Evolutionary conservation across 2,113 vertebrate species (phyloP).

Genomic region (Kobus ellipsiprymnus): DNA sequence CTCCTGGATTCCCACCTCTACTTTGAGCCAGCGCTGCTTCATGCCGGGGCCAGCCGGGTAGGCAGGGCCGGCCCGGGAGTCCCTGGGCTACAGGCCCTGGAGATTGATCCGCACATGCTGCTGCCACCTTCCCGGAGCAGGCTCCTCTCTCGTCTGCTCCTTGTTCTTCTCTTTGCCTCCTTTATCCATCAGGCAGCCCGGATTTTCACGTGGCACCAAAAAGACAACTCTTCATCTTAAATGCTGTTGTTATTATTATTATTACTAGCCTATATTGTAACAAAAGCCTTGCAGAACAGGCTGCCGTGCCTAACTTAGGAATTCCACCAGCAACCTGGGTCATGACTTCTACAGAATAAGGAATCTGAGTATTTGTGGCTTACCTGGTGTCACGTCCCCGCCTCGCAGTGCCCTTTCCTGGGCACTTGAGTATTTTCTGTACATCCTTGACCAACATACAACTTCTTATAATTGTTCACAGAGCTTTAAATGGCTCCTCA

Average conservation of each 20-base stretch:
- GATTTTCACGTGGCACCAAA: background rate
- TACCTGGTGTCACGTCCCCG: background rate
- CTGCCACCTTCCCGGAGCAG: background rate
- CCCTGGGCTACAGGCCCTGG: background rate
- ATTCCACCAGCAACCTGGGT: background rate
- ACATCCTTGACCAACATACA: background rate
- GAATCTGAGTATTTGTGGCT: background rate
- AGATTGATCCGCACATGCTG: accelerated
- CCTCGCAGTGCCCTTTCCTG: background rate
- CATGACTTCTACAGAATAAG: background rate
- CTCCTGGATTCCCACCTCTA: background rate
- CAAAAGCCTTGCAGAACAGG: background rate
- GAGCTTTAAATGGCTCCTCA: background rate
- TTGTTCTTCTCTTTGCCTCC: background rate
- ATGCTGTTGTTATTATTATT: background rate
- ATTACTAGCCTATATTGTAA: background rate
- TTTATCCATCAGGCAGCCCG: background rate
- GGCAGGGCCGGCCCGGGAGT: background rate
- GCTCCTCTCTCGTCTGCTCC: background rate
- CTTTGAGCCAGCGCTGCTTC: background rate
- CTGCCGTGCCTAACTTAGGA: background rate
- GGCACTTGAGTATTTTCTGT: background rate
- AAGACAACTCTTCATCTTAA: background rate
- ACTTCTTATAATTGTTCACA: background rate
- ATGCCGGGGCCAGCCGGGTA: background rate